Conservation (phyloP, 2,797 vertebrate species). For the Intellagama lesueurii region DNA sequence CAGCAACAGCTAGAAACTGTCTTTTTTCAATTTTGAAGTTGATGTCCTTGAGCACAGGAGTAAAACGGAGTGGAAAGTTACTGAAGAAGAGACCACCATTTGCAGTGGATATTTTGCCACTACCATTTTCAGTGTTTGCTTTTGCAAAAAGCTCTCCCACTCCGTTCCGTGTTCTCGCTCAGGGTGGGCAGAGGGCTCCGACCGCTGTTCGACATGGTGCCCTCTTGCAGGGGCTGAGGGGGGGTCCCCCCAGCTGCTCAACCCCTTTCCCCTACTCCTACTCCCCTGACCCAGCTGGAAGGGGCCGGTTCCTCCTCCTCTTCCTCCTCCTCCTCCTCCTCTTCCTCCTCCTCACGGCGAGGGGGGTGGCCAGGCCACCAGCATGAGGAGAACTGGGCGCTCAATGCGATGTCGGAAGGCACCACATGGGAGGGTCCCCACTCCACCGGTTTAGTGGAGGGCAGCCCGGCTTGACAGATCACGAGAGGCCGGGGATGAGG, state of each 20-base stretch:
- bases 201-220: conserved; percentile 79
- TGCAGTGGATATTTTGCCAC: conserved; percentile 80
- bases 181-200: conserved; percentile 80
- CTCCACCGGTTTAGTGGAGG: conserved; percentile 62
- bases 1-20: conserved; percentile 91
- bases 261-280: conserved; percentile 1
- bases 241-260: conserved; percentile 42
- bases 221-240: conserved; percentile 68
- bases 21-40: conserved; percentile 92
- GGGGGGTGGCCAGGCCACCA: conserved; percentile 63
- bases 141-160: conserved; percentile 92
- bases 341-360: conserved; percentile 68
- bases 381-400: conserved; percentile 67
- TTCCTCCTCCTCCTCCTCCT: not conserved
- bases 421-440: conserved; percentile 7
- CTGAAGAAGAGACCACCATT: conserved; percentile 88
- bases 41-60: conserved; percentile 93
- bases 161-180: conserved; percentile 80
- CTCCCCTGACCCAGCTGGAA: conserved; percentile 6
- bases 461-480: conserved; percentile 66
- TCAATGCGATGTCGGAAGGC: conserved; percentile 21
- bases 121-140: conserved; percentile 89
- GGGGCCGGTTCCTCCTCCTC: not conserved
- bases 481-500: conserved; percentile 74
- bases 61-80: conserved; percentile 87